phyloP scores from a whole-genome alignment of 2,113 vertebrate genomes.

The Dolichallabes microphthalmus region DNA sequence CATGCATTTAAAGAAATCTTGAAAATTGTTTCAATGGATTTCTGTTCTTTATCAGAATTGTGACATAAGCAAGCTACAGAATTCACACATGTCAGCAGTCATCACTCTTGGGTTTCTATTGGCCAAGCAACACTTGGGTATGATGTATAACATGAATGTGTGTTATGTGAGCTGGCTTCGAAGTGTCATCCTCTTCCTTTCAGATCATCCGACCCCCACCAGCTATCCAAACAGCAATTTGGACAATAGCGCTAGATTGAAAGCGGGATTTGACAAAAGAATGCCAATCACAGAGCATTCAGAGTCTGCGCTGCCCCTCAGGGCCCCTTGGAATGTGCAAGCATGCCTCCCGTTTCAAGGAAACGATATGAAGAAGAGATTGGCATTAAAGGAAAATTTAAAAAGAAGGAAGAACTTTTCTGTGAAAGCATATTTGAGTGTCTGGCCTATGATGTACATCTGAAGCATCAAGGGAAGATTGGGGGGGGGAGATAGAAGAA shows the following conservation, averaged over 20 bases:
- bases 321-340: conserved; percentile 28
- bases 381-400: conserved; percentile 7
- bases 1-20: background rate
- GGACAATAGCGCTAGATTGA: conserved; percentile 32
- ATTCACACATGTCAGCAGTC: background rate
- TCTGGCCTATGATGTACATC: background rate
- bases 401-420: background rate
- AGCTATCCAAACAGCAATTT: conserved; percentile 16
- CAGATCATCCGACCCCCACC: conserved; percentile 17
- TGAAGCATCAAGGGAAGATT: background rate
- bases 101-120: background rate
- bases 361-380: conserved; percentile 19
- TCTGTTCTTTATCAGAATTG: background rate
- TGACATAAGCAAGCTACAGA: background rate
- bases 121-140: background rate
- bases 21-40: background rate
- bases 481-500: too few species aligned
- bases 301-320: background rate
- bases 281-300: conserved; percentile 33
- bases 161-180: background rate
- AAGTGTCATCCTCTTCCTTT: background rate
- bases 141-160: background rate
- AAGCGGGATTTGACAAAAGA: conserved; percentile 18
- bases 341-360: background rate
- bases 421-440: background rate